Evolutionary conservation across 2,888 invertebrate genomes (phyloP).

Genomic region (Bembecia ichneumoniformis): DNA sequence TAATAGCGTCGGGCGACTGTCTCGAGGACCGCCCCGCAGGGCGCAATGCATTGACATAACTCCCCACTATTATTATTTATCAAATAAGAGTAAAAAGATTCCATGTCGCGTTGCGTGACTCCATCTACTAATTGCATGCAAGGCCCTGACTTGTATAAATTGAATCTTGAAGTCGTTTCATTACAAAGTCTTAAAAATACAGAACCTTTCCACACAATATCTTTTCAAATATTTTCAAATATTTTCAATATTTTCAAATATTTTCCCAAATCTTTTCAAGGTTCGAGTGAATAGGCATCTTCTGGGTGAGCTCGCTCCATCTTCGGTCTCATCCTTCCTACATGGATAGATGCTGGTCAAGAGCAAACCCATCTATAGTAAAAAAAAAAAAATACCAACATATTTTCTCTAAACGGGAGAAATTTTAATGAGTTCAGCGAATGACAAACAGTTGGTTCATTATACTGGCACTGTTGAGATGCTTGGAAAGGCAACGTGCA

Average conservation of each 20-base stretch:
- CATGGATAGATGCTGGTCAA: no score
- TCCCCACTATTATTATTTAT: constrained; percentile 58
- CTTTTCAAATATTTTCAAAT: no score
- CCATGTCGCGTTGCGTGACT: constrained; percentile 64
- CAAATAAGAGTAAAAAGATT: constrained; percentile 48
- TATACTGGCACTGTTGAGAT: constrained; percentile 3
- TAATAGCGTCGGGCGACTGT: constrained; percentile 27
- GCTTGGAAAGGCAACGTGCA: neutral
- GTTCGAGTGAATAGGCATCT: no score
- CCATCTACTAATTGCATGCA: constrained; percentile 34
- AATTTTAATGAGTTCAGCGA: constrained; percentile 11
- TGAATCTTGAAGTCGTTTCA: constrained; percentile 1
- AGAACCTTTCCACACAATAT: no score
- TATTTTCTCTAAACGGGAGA: constrained; percentile 17
- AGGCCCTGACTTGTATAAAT: neutral
- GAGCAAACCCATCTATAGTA: no score
- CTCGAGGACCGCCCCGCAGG: constrained; percentile 34
- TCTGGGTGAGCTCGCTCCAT: no score
- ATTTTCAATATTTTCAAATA: no score
- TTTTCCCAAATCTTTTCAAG: no score
- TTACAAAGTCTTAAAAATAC: no score
- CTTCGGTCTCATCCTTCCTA: no score
- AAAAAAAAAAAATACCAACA: no score
- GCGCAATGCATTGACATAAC: constrained; percentile 50
- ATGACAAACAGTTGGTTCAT: constrained; percentile 11